phyloP scores from a whole-genome alignment of 1,140 invertebrate genomes.

The Laupala kohalensis region DNA sequence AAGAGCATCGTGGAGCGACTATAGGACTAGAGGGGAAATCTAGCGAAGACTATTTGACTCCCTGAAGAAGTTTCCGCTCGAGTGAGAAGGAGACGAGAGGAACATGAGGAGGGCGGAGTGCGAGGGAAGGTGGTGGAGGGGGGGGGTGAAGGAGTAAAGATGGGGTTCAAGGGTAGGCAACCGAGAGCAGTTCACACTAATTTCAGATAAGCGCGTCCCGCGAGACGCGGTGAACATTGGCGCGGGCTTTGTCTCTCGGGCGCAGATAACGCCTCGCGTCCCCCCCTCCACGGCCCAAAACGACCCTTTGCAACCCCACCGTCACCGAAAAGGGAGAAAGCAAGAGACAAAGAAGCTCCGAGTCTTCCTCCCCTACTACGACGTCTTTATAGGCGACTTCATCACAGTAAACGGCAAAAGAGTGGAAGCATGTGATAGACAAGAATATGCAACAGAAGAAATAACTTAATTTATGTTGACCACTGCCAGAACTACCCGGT shows the following conservation, averaged over 20 bases:
- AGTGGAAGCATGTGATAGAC: no score
- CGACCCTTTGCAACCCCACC: no score
- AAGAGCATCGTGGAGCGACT: no score
- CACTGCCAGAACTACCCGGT: no score
- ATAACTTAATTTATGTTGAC: no score
- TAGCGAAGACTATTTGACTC: no score
- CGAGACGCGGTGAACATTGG: not conserved
- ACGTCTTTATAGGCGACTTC: not conserved
- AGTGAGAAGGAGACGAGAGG: not conserved
- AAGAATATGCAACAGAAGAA: no score
- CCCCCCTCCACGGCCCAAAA: no score
- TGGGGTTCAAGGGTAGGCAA: not conserved
- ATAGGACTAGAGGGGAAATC: not conserved
- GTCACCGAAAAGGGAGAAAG: not conserved
- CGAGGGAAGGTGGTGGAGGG: not conserved
- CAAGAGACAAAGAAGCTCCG: not conserved
- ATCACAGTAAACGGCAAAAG: no score
- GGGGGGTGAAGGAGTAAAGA: not conserved
- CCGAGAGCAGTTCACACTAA: constrained; percentile 6
- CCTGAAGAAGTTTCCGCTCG: no score
- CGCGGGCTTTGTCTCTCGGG: not conserved
- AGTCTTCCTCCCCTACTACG: not conserved
- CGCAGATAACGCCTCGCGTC: not conserved
- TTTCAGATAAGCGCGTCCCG: constrained; percentile 7
- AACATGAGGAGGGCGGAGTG: not conserved